Evolutionary conservation across 1,140 invertebrate species (phyloP).

Genomic region (Brachionus manjavacas): DNA sequence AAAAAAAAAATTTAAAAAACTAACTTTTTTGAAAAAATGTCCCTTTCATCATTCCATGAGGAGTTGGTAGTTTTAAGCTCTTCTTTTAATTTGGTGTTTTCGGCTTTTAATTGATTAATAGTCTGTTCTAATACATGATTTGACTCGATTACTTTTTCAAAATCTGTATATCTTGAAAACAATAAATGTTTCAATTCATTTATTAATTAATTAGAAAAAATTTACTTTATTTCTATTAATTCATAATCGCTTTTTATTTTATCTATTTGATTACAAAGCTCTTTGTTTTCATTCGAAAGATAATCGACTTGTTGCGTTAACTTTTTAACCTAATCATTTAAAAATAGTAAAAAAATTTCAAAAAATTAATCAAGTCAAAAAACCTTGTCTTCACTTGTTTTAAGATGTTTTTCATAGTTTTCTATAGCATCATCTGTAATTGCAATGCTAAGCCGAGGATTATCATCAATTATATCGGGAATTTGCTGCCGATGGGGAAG

Average conservation of each 20-base stretch:
- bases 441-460: neutral
- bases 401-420: neutral
- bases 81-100: neutral
- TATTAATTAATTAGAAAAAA: neutral
- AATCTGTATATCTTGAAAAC: neutral
- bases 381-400: neutral
- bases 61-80: neutral
- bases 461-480: neutral
- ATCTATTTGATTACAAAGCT: neutral
- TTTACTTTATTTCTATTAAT: neutral
- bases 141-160: neutral
- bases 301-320: neutral
- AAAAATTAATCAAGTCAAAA: neutral
- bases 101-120: neutral
- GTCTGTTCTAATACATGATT: neutral
- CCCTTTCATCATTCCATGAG: neutral
- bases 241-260: neutral
- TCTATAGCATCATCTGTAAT: slow-evolving; percentile 1
- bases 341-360: neutral
- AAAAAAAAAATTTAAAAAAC: too few relatives aligned
- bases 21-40: neutral
- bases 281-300: neutral
- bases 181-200: neutral
- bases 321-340: neutral
- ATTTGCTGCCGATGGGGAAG: neutral